Evolutionary conservation across 2,113 vertebrate species (phyloP).

Genomic region (Crotalus tigris): DNA sequence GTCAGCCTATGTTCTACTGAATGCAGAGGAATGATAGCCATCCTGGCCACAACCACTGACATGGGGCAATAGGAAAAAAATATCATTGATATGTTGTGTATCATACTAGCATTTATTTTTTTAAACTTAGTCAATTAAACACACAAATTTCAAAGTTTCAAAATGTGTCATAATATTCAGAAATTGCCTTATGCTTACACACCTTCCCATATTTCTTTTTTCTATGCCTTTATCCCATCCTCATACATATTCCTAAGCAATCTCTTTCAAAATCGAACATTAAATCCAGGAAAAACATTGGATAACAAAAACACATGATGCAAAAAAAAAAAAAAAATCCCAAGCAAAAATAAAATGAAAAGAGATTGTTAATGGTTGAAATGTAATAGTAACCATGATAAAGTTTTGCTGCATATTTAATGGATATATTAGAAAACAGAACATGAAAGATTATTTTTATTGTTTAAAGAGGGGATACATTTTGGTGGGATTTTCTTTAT

Average conservation of each 20-base stretch:
- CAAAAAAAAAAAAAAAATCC: neutral
- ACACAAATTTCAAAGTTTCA: neutral
- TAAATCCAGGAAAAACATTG: neutral
- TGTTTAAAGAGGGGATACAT: neutral
- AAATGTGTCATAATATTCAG: neutral
- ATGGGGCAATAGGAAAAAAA: neutral
- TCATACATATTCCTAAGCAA: neutral
- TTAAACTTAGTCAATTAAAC: neutral
- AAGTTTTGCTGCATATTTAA: neutral
- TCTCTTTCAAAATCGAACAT: neutral
- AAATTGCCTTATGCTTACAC: neutral
- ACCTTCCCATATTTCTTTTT: too few species aligned
- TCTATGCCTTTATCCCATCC: neutral
- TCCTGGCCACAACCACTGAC: constrained; percentile 22
- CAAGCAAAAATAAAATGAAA: neutral
- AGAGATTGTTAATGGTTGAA: neutral
- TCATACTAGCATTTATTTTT: constrained; percentile 22
- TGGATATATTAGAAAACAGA: neutral
- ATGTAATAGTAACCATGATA: neutral
- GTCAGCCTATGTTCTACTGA: constrained; percentile 1
- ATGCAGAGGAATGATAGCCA: constrained; percentile 47
- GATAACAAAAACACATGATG: neutral
- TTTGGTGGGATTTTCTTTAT: neutral
- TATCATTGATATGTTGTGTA: constrained; percentile 32
- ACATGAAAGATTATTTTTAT: neutral